Percentiles rank a stretch among this genome's conserved stretches.
Evolutionary conservation across 92 coral and sea anemone genomes (phyloP).

Genomic region (Porites rus): DNA sequence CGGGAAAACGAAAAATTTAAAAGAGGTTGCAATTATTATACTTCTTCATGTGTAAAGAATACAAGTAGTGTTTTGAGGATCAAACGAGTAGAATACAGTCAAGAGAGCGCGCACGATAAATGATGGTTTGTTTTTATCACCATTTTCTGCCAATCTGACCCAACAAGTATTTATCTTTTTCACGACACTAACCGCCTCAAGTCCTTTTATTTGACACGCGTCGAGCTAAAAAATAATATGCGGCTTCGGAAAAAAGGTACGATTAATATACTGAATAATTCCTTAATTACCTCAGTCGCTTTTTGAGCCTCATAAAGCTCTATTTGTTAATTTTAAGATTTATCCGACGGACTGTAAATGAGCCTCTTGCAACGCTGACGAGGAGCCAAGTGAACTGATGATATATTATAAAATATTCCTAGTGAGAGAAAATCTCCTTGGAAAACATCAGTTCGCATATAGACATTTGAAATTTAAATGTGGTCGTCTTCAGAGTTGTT

Average conservation of each 20-base stretch:
- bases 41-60: too few relatives aligned
- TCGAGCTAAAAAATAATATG: neutral
- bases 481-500: neutral
- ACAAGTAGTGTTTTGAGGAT: too few relatives aligned
- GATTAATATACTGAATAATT: conserved; percentile 34
- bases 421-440: neutral
- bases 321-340: conserved; percentile 33
- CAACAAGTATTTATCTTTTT: neutral
- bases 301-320: neutral
- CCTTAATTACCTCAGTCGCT: conserved; percentile 18
- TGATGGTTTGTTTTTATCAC: too few relatives aligned
- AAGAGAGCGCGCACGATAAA: too few relatives aligned
- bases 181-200: neutral
- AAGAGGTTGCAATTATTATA: too few relatives aligned
- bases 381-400: neutral
- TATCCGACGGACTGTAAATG: neutral
- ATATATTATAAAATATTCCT: neutral
- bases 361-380: neutral
- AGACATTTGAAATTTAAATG: conserved; percentile 24
- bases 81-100: too few relatives aligned
- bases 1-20: neutral
- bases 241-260: neutral
- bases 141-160: too few relatives aligned
- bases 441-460: neutral
- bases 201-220: neutral